These are phyloP conservation scores for Helicoverpa armigera DNA, from an alignment of 1,140 invertebrate genomes.

Conservation along the genomic window DNA sequence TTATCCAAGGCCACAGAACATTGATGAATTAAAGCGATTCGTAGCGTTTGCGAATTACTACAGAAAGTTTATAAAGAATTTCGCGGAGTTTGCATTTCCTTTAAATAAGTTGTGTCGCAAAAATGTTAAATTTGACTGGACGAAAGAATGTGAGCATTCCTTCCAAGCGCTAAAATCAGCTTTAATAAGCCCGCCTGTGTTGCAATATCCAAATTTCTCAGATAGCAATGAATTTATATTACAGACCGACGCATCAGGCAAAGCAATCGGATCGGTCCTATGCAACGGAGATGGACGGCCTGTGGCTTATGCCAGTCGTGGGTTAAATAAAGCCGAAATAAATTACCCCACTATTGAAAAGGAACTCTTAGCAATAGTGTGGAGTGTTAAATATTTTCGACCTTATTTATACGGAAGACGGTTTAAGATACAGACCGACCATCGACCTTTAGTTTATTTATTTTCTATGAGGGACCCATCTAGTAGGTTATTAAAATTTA, in stretches of 20 bases:
- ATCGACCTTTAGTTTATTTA: conserved; percentile 17
- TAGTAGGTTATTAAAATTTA: conserved; percentile 1
- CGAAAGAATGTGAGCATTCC: not conserved
- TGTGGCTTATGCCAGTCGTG: conserved; percentile 19
- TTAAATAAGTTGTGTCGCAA: conserved; percentile 18
- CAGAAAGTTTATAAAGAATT: not conserved
- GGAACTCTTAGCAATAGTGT: conserved; percentile 16
- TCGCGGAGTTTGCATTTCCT: not conserved
- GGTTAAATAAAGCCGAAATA: conserved; percentile 17
- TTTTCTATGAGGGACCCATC: conserved; percentile 12
- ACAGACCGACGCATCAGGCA: conserved; percentile 2
- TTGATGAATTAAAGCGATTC: conserved; percentile 9
- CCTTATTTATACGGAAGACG: conserved; percentile 34
- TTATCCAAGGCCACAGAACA: conserved; percentile 4
- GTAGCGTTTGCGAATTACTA: conserved; percentile 2
- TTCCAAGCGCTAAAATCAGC: not conserved
- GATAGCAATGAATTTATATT: conserved; percentile 14
- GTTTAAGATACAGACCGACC: conserved; percentile 31
- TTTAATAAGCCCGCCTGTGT: not conserved
- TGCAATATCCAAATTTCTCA: conserved; percentile 8
- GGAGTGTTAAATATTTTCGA: conserved; percentile 23
- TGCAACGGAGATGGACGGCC: conserved; percentile 9
- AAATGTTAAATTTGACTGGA: not conserved
- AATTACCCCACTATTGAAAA: conserved; percentile 26
- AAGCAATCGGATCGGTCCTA: not conserved